Evolutionary conservation across 2,797 vertebrate species (phyloP).

Genomic region (Pseudochromis fuscus): DNA sequence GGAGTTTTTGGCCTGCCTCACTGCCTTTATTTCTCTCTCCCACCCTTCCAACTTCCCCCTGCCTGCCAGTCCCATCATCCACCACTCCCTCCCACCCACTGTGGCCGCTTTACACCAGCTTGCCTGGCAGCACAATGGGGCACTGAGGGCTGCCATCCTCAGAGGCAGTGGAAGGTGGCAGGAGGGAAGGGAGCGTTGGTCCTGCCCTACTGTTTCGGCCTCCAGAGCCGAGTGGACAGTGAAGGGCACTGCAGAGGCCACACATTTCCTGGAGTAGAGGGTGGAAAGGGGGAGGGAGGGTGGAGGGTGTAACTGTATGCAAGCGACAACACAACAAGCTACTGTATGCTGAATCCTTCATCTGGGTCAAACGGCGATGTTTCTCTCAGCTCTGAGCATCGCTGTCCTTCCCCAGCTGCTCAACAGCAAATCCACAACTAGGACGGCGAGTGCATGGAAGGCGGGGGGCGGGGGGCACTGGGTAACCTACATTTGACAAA

Average conservation of each 20-base stretch:
- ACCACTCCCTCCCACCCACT: constrained; percentile 30
- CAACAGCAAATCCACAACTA: constrained; percentile 71
- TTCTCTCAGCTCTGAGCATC: constrained; percentile 37
- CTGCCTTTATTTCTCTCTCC: background rate
- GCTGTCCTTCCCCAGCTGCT: constrained; percentile 56
- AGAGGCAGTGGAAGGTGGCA: constrained; percentile 19
- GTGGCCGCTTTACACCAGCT: constrained; percentile 41
- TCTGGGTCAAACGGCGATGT: constrained; percentile 65
- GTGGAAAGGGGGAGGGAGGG: background rate
- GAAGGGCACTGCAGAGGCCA: constrained; percentile 3
- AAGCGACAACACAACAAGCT: constrained; percentile 10
- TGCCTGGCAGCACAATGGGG: constrained; percentile 66
- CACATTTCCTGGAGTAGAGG: constrained; percentile 31
- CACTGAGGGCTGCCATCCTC: constrained; percentile 47
- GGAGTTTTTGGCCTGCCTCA: constrained; percentile 6
- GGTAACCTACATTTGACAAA: constrained; percentile 78
- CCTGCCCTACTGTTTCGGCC: constrained; percentile 17
- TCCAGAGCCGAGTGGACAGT: constrained; percentile 17
- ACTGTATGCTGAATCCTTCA: constrained; percentile 44
- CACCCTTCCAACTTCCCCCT: background rate
- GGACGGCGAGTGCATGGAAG: constrained; percentile 37
- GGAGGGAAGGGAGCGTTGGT: background rate
- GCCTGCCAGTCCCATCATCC: constrained; percentile 30
- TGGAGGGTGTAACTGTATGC: background rate
- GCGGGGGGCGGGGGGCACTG: constrained; percentile 31